Base-by-base conservation (phyloP, 2,797 vertebrate genomes). In the Sebastes dallii region DNA sequence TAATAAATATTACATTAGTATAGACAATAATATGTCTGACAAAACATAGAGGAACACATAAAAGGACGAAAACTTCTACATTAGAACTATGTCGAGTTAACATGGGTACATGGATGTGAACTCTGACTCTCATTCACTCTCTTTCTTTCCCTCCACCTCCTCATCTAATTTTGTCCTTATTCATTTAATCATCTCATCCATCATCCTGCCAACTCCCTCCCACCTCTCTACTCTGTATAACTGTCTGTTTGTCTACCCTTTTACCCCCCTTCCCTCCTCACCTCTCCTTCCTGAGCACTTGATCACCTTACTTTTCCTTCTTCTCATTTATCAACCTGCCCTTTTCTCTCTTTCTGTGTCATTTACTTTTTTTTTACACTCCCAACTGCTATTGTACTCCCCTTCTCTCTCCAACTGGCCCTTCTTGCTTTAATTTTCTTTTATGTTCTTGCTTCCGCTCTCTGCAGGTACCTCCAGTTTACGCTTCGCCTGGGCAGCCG, bases 401-500 rank as follows among this genome's bases (percentile, higher is more conserved):
- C 11, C 29, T 22, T 56, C 22, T 77, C 56, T 13, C 58, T 34
- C 36, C n/a, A 16, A 11, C 22, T 68, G 50, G 2, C 7, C 30
- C 14, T 34, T 66, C 25, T 69, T 24, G 1, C 42, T 66, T 56
- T 77, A 0, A 5, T 68, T 25, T 20, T 72, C 13, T 11, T 24
- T 55, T 4, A 24, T 75, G 4, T 39, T 52, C 6, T 52, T 29
- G 5, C 54, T 62, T 32, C 74, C 1, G 1, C 70, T 46, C 42
- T 59, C 25, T 78, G 7, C 84, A 99, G 99, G 89, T 99, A 99
- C 89, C 96, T 99, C 16, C 99, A 99, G 93, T 99, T 99, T 90
- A 99, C 98, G 0, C 90, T 99, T 64, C 95, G 99, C 18, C 92
- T 99, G 83, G 99, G 99, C 70, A 99, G 98, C 88, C 98, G 98